Evolutionary conservation across 2,113 vertebrate species (phyloP).

Genomic region (Scatophagus argus): DNA sequence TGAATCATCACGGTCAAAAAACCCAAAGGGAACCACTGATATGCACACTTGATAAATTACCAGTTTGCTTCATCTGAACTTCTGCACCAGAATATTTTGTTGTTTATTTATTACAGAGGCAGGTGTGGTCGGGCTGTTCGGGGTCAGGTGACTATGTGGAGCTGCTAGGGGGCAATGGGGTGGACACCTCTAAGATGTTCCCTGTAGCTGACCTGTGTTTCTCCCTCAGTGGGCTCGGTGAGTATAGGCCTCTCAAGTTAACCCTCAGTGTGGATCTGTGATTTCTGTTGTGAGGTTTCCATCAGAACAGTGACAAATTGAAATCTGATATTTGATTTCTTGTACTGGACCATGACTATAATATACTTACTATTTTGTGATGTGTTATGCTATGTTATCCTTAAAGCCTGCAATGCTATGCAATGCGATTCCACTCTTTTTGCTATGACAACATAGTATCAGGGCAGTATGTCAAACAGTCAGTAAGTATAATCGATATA

Average conservation of each 20-base stretch:
- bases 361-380: not conserved
- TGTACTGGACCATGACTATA: not conserved
- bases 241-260: constrained; percentile 59
- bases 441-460: no score
- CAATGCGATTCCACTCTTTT: no score
- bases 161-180: constrained; percentile 90
- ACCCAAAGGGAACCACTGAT: no score
- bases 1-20: no score
- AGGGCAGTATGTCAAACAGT: no score
- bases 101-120: constrained; percentile 80
- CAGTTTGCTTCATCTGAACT: not conserved
- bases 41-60: not conserved
- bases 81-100: not conserved
- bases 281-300: not conserved
- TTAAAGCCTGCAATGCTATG: not conserved
- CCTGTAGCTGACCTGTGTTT: constrained; percentile 93
- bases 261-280: not conserved
- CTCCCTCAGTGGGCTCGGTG: constrained; percentile 91
- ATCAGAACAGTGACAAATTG: not conserved
- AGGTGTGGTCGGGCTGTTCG: constrained; percentile 85
- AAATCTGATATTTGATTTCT: not conserved
- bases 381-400: not conserved
- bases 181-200: constrained; percentile 96
- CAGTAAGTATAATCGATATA: no score
- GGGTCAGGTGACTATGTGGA: constrained; percentile 93